phyloP scores from a whole-genome alignment of 2,888 invertebrate species.

The Synergus japonicus region DNA sequence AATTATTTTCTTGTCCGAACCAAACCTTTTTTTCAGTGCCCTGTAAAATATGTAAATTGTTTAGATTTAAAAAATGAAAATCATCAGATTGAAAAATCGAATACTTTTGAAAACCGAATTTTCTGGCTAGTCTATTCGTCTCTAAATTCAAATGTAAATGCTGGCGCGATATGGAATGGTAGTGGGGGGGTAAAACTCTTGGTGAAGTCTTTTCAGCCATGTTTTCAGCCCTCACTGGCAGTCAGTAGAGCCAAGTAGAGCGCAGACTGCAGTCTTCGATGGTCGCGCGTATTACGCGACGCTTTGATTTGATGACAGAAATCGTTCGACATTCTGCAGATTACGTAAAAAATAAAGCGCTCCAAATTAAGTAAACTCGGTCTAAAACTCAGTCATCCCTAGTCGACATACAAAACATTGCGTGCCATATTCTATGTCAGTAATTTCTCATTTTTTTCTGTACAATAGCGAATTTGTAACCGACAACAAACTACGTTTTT shows the following conservation, averaged over 20 bases:
- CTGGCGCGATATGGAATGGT: not conserved
- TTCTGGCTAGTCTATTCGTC: not conserved
- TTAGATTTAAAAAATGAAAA: too few species aligned
- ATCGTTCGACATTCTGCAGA: not conserved
- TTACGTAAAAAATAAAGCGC: conserved; percentile 6
- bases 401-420: not conserved
- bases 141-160: not conserved
- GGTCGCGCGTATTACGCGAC: conserved; percentile 55
- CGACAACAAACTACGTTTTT: not conserved
- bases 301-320: conserved; percentile 42
- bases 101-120: not conserved
- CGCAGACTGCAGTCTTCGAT: conserved; percentile 68
- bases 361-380: not conserved
- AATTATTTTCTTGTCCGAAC: too few species aligned
- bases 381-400: not conserved
- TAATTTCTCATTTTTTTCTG: not conserved
- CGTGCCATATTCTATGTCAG: not conserved
- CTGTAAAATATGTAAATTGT: too few species aligned
- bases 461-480: not conserved
- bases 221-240: conserved; percentile 68
- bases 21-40: too few species aligned
- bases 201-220: conserved; percentile 17
- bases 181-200: not conserved
- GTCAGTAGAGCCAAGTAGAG: conserved; percentile 70
- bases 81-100: too few species aligned